Conservation (phyloP, 2,113 vertebrate species). For the Calonectris borealis region DNA sequence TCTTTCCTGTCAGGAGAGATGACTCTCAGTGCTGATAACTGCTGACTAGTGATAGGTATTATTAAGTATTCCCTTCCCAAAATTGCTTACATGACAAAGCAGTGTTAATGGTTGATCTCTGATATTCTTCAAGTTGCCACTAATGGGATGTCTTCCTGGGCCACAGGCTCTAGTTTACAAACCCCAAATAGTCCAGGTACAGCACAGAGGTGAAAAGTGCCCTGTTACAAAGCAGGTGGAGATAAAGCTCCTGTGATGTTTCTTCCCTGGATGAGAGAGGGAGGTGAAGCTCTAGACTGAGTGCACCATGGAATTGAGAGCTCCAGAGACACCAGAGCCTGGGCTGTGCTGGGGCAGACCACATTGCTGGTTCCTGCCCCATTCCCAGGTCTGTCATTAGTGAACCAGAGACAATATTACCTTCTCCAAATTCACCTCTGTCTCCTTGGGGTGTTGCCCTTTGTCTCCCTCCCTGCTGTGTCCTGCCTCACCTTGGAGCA, state of each 20-base stretch:
- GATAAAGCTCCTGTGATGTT: background rate
- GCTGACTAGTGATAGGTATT: background rate
- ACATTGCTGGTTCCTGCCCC: background rate
- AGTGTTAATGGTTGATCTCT: background rate
- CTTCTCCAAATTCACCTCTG: background rate
- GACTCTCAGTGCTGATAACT: background rate
- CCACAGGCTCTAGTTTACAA: background rate
- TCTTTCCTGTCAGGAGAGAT: background rate
- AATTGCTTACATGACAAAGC: background rate
- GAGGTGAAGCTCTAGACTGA: background rate
- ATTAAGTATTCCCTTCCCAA: background rate
- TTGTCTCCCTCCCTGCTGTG: background rate
- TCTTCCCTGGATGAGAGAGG: background rate
- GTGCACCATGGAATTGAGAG: background rate
- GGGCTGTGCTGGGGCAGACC: background rate
- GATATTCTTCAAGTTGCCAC: background rate
- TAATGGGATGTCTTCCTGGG: background rate
- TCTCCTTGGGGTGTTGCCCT: background rate
- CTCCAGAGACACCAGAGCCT: background rate
- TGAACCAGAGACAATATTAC: background rate
- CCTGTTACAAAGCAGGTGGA: background rate
- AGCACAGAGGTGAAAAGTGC: background rate
- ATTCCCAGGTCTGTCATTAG: background rate
- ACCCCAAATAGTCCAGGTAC: background rate
- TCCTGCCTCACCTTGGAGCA: background rate